Evolutionary conservation across 2,113 vertebrate species (phyloP).

Genomic region (Cettia cetti): DNA sequence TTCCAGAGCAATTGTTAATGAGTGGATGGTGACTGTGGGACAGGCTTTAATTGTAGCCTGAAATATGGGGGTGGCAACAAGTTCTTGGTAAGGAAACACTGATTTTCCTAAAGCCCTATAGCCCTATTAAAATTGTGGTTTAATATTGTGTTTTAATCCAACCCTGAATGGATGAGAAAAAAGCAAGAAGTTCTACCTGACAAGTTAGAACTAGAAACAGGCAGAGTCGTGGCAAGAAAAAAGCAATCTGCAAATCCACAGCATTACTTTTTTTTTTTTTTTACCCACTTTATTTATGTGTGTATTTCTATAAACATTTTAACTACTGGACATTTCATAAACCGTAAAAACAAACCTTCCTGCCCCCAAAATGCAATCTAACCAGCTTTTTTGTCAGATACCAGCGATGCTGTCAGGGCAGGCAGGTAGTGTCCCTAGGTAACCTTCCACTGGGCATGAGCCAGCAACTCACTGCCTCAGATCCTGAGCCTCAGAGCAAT

Average conservation of each 20-base stretch:
- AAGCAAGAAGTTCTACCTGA: not conserved
- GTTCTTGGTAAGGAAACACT: not conserved
- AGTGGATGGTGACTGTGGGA: not conserved
- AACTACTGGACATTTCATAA: slow-evolving; percentile 16
- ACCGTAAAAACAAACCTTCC: slow-evolving; percentile 36
- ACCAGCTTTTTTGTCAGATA: not conserved
- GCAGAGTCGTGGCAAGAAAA: not conserved
- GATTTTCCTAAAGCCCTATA: not conserved
- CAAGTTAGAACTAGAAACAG: not conserved
- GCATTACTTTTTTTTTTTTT: not conserved
- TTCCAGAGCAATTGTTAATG: not conserved
- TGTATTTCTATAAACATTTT: slow-evolving; percentile 44
- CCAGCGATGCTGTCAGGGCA: not conserved
- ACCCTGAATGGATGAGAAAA: not conserved
- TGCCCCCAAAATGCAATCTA: not conserved
- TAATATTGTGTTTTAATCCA: not conserved
- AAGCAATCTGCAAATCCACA: not conserved
- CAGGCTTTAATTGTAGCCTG: not conserved
- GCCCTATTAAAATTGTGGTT: not conserved
- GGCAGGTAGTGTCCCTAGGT: not conserved
- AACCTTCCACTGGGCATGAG: rapidly evolving
- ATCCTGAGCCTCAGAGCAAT: not conserved
- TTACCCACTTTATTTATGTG: slow-evolving; percentile 44
- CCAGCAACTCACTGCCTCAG: not conserved
- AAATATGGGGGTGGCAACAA: not conserved